Percentiles rank a stretch among this genome's conserved stretches.
These are phyloP conservation scores for Lathamus discolor DNA, from an alignment of 2,113 vertebrate genomes.

Conservation along the genomic window DNA sequence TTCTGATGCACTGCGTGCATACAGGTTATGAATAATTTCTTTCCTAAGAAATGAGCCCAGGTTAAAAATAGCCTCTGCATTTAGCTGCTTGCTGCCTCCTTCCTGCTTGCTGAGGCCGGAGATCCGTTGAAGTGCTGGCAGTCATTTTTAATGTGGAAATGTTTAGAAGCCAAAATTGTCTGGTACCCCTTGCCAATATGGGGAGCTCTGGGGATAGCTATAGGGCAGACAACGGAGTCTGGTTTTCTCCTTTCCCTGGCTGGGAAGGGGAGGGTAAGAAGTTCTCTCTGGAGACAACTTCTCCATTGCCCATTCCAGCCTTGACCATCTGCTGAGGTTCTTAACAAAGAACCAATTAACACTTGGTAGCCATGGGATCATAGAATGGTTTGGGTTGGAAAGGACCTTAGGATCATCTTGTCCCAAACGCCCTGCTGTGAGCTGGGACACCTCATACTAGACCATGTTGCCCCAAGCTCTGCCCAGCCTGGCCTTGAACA, in stretches of 20 bases:
- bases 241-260: not conserved
- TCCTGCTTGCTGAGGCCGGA: not conserved
- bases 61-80: conserved; percentile 44
- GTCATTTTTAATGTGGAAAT: not conserved
- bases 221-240: not conserved
- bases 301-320: not conserved
- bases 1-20: not conserved
- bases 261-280: not conserved
- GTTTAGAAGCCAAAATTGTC: not conserved
- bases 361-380: not conserved
- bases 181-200: not conserved
- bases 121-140: not conserved
- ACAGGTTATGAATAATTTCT: conserved; percentile 39
- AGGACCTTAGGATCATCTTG: not conserved
- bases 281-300: not conserved
- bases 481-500: not conserved
- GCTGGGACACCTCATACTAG: not conserved
- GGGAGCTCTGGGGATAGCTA: not conserved
- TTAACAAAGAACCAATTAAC: not conserved
- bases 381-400: not conserved
- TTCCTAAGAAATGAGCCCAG: not conserved
- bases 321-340: not conserved
- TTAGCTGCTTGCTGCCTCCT: conserved; percentile 20
- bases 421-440: not conserved
- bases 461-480: not conserved